Evolutionary conservation across 2,113 vertebrate species (phyloP).

Genomic region (Myodes glareolus): DNA sequence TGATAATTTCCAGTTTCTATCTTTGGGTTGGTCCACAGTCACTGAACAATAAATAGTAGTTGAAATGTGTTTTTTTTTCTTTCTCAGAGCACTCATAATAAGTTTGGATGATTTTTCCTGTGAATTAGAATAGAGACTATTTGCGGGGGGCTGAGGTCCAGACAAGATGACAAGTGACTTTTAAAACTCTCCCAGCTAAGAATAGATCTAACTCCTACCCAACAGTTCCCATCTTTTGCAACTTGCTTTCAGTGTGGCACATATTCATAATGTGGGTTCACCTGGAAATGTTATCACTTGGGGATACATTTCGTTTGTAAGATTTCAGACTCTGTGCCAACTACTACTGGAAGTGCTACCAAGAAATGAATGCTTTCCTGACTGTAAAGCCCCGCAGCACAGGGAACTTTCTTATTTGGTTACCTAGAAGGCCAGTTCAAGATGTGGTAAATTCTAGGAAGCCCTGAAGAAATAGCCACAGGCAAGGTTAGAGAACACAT

Average conservation of each 20-base stretch:
- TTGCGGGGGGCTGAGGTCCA: neutral
- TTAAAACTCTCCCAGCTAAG: neutral
- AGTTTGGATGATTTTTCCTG: slow-evolving; percentile 16
- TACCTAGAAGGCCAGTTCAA: neutral
- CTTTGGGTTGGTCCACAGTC: neutral
- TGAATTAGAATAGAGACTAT: neutral
- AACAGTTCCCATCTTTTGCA: neutral
- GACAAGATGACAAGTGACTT: neutral
- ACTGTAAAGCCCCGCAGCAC: neutral
- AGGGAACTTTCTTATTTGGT: neutral
- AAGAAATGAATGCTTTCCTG: neutral
- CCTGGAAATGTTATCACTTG: neutral
- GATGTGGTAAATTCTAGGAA: neutral
- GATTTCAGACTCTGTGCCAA: neutral
- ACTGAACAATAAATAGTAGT: neutral
- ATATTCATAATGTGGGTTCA: neutral
- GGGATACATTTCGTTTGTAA: neutral
- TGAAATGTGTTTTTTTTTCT: neutral
- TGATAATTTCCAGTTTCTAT: neutral
- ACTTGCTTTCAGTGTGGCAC: neutral
- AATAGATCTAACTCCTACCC: neutral
- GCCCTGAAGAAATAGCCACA: neutral
- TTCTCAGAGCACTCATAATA: neutral
- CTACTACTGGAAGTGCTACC: neutral
- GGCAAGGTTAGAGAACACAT: neutral